Percentiles rank a stretch among this genome's conserved stretches.
Conservation (phyloP, 2,888 invertebrate genomes). For the Amblyjoppa fuscipennis region DNA sequence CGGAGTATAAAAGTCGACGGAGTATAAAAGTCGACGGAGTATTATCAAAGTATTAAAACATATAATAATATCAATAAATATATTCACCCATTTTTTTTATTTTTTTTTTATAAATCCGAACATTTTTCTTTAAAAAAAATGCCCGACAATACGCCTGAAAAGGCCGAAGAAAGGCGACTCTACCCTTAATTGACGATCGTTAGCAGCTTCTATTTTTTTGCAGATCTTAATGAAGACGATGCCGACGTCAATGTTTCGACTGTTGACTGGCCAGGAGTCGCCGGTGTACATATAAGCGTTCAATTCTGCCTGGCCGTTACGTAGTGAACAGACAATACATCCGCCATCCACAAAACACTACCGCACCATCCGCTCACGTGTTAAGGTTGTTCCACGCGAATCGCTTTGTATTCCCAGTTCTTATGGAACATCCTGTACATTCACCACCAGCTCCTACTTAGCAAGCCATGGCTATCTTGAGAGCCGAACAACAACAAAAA, state of each 20-base stretch:
- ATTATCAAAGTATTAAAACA: too few species aligned
- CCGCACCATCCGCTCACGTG: conserved; percentile 75
- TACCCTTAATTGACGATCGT: conserved; percentile 14
- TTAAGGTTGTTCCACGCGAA: conserved; percentile 79
- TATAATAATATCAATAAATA: too few species aligned
- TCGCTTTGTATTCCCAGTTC: conserved; percentile 78
- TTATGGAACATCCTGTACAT: conserved; percentile 75
- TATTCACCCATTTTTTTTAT: too few species aligned
- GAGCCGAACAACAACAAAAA: conserved; percentile 39
- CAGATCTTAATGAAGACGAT: conserved; percentile 99
- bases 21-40: too few species aligned
- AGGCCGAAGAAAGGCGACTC: neutral
- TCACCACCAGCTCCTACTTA: conserved; percentile 78
- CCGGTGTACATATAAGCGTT: conserved; percentile 97
- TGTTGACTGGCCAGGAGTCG: conserved; percentile 99
- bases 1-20: too few species aligned
- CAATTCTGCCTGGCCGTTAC: conserved; percentile 78
- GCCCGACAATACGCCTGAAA: too few species aligned
- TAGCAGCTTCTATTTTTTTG: conserved; percentile 79
- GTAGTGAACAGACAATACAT: conserved; percentile 85
- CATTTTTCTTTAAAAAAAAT: too few species aligned
- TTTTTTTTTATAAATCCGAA: too few species aligned
- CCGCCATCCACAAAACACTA: conserved; percentile 80
- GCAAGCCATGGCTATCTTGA: conserved; percentile 71
- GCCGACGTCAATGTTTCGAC: conserved; percentile 99